phyloP scores from a whole-genome alignment of 2,888 invertebrate genomes.

The Leistus spinibarbis region DNA sequence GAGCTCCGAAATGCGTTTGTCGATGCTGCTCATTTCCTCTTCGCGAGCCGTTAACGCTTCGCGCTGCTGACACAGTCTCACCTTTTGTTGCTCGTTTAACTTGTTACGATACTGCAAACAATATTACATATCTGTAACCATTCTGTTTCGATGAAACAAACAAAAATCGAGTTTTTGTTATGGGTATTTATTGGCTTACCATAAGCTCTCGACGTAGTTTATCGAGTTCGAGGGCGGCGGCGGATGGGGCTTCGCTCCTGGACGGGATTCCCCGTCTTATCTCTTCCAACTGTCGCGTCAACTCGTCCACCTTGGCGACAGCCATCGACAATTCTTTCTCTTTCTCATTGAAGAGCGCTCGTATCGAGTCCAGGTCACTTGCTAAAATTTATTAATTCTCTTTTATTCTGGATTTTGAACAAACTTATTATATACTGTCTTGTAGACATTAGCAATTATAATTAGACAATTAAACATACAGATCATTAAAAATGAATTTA shows the following conservation, averaged over 20 bases:
- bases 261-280: constrained; percentile 70
- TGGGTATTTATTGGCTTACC: constrained; percentile 63
- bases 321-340: constrained; percentile 96
- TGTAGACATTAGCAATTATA: not conserved
- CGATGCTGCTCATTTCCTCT: constrained; percentile 90
- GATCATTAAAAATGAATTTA: not conserved
- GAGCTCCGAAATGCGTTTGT: constrained; percentile 90
- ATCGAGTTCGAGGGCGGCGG: constrained; percentile 87
- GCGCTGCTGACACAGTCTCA: constrained; percentile 85
- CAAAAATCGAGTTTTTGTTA: not conserved
- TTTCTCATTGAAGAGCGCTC: constrained; percentile 95
- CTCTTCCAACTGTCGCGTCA: constrained; percentile 93
- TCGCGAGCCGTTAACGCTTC: constrained; percentile 87
- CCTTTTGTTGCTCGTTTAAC: constrained; percentile 93
- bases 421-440: too few relatives aligned
- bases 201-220: constrained; percentile 90
- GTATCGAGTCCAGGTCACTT: constrained; percentile 94
- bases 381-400: constrained; percentile 64
- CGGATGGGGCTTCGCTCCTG: constrained; percentile 66
- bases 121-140: not conserved
- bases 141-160: too few relatives aligned
- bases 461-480: not conserved
- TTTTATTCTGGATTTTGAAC: too few relatives aligned
- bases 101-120: constrained; percentile 88
- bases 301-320: constrained; percentile 96